Percentiles rank a stretch among this genome's conserved stretches.
Evolutionary conservation across 1,140 invertebrate species (phyloP).

Genomic region (Anastrepha obliqua): DNA sequence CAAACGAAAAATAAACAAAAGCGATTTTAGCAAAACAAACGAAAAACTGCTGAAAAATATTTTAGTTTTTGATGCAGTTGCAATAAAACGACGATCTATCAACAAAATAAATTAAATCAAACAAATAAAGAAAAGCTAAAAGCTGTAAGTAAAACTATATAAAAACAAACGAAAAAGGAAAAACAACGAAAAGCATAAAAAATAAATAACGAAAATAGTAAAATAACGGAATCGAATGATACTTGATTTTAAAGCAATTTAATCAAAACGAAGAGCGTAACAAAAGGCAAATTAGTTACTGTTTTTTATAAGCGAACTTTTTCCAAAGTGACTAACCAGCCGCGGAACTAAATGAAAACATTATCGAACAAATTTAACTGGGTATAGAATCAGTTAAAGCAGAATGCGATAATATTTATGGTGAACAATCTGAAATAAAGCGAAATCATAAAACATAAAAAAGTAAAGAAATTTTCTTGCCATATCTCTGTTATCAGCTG

Average conservation of each 20-base stretch:
- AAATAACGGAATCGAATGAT: background rate
- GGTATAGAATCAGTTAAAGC: conserved; percentile 10
- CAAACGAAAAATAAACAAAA: conserved; percentile 15
- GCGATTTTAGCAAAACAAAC: background rate
- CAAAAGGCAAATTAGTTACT: no score
- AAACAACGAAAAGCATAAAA: conserved; percentile 2
- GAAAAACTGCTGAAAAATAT: conserved; percentile 24
- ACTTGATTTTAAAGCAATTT: background rate
- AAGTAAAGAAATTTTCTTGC: background rate
- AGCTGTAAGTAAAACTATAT: no score
- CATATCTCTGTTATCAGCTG: conserved; percentile 32
- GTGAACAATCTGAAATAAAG: background rate
- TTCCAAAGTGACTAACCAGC: no score
- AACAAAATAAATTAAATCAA: background rate
- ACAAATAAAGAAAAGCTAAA: background rate
- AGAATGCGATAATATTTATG: background rate
- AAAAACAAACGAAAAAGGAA: background rate
- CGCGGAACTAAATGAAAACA: no score
- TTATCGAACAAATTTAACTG: background rate
- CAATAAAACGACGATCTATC: background rate
- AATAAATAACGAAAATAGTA: conserved; percentile 2
- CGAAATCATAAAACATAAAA: background rate
- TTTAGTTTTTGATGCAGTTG: background rate
- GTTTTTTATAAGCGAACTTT: no score
- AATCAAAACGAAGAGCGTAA: background rate